Conservation (phyloP, 2,888 invertebrate genomes). For the Agonopterix arenella region DNA sequence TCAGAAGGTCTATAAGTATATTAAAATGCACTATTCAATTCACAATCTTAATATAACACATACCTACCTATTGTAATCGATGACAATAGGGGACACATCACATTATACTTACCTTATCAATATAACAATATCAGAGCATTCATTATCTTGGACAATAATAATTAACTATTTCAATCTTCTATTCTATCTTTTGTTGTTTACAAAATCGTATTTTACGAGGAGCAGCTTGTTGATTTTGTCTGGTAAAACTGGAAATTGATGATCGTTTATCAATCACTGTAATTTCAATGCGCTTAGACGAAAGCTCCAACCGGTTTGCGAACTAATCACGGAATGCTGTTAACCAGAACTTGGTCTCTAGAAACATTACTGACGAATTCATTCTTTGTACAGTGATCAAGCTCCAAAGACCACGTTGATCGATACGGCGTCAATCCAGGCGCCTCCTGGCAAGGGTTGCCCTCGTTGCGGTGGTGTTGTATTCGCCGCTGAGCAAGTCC, state of each 20-base stretch:
- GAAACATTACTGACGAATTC: neutral
- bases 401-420: constrained; percentile 87
- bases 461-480: constrained; percentile 93
- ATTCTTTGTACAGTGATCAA: constrained; percentile 76
- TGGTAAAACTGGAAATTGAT: too few relatives aligned
- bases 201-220: too few relatives aligned
- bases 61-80: neutral
- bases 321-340: too few relatives aligned
- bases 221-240: too few relatives aligned
- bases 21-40: constrained; percentile 7
- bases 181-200: too few relatives aligned
- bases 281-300: too few relatives aligned
- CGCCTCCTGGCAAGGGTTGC: constrained; percentile 91
- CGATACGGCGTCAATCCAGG: constrained; percentile 88
- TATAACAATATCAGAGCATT: neutral
- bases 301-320: too few relatives aligned
- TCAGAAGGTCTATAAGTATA: neutral
- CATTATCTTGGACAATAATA: too few relatives aligned
- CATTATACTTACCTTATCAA: neutral
- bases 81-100: too few relatives aligned
- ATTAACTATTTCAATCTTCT: too few relatives aligned
- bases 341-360: too few relatives aligned
- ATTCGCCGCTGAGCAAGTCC: constrained; percentile 95
- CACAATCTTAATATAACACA: constrained; percentile 1
- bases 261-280: too few relatives aligned